Percentiles rank a stretch among this genome's conserved stretches.
These are phyloP conservation scores for Lampropteryx suffumata DNA, from an alignment of 2,888 invertebrate genomes.

Conservation along the genomic window DNA sequence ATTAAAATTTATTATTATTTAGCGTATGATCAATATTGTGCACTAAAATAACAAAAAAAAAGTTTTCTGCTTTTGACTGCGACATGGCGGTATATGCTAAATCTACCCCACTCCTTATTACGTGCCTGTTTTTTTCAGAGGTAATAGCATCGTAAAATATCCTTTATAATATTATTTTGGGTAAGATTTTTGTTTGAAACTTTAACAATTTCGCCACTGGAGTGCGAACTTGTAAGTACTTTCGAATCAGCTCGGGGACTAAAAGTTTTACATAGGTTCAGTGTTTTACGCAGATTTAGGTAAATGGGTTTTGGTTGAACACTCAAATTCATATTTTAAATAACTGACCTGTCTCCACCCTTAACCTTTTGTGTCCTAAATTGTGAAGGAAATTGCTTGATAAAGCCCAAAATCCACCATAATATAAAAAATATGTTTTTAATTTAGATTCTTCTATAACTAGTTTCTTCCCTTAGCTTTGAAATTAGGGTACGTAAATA, in stretches of 20 bases:
- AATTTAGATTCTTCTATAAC: too few relatives aligned
- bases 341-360: background rate
- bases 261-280: conserved; percentile 35
- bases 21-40: too few relatives aligned
- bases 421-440: too few relatives aligned
- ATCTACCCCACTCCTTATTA: background rate
- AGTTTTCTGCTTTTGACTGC: too few relatives aligned
- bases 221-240: conserved; percentile 38
- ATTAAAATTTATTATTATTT: too few relatives aligned
- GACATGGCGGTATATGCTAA: background rate
- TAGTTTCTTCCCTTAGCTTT: too few relatives aligned
- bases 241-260: conserved; percentile 40
- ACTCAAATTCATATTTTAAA: conserved; percentile 1
- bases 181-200: conserved; percentile 50
- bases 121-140: conserved; percentile 22
- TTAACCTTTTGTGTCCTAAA: too few relatives aligned
- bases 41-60: too few relatives aligned
- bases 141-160: conserved; percentile 55
- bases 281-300: conserved; percentile 9
- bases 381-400: too few relatives aligned
- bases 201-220: conserved; percentile 50
- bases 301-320: conserved; percentile 2
- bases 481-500: too few relatives aligned
- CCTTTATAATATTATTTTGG: conserved; percentile 50
- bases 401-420: too few relatives aligned